Percentiles rank a stretch among this genome's conserved stretches.
These are phyloP conservation scores for Hafferia zeledoni DNA, from an alignment of 2,797 vertebrate genomes.

Conservation along the genomic window DNA sequence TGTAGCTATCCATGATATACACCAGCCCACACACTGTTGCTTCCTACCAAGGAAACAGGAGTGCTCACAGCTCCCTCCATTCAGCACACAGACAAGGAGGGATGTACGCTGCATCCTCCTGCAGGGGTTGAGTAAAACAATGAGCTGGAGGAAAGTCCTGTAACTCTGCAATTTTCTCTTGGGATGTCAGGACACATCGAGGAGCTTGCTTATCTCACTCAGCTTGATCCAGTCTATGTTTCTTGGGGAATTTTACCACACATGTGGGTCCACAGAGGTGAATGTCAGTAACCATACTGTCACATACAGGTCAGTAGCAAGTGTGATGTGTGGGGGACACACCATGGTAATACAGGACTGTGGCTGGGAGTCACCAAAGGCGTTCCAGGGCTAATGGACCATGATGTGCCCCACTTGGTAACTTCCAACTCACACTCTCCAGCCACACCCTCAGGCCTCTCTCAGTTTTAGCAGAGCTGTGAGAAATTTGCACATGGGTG, in stretches of 20 bases:
- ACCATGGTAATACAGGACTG: rapidly evolving
- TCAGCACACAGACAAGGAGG: neutral
- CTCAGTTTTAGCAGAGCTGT: neutral
- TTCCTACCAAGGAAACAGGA: neutral
- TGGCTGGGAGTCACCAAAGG: neutral
- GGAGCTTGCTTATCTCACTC: neutral
- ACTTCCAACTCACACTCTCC: neutral
- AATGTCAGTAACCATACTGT: neutral
- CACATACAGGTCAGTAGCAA: neutral
- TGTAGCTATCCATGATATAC: rapidly evolving
- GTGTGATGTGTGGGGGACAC: too few relatives aligned
- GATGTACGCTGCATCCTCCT: neutral
- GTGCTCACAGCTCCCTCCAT: neutral
- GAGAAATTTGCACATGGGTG: rapidly evolving
- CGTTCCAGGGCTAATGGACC: neutral
- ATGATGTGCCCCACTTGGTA: rapidly evolving
- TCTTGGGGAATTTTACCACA: neutral
- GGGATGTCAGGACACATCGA: neutral
- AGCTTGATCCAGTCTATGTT: neutral
- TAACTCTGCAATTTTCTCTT: neutral
- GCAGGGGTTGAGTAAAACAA: neutral
- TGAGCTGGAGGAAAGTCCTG: neutral
- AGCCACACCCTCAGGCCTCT: neutral
- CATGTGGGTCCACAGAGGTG: neutral
- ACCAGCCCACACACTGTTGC: neutral